Conservation (phyloP, 2,888 invertebrate species). For the Acleris literana region DNA sequence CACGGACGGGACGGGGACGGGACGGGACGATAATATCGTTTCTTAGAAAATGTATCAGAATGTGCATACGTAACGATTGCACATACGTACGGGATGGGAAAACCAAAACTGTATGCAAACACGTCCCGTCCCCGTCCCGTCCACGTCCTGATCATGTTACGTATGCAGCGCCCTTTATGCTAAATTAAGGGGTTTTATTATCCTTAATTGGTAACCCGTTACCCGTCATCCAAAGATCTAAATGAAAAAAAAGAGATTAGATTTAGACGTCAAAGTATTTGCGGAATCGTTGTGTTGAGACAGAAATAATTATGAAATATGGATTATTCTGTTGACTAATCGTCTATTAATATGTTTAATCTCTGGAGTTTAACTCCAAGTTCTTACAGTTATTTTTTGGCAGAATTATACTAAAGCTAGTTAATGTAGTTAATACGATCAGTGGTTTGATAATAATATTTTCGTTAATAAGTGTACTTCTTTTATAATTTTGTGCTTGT, state of each 20-base stretch:
- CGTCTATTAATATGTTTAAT: conserved; percentile 6
- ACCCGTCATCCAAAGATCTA: conserved; percentile 7
- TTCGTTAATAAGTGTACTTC: neutral
- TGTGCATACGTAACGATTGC: too few relatives aligned
- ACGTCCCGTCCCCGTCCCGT: too few relatives aligned
- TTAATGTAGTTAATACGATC: neutral
- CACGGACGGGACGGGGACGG: too few relatives aligned
- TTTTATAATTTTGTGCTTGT: neutral
- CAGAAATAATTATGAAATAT: conserved; percentile 26
- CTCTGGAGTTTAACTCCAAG: conserved; percentile 11
- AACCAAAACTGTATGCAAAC: too few relatives aligned
- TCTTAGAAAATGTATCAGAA: too few relatives aligned
- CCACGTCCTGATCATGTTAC: too few relatives aligned
- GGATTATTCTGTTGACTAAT: conserved; percentile 25
- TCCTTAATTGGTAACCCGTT: conserved; percentile 4
- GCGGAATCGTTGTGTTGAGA: conserved; percentile 20
- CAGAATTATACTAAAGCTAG: neutral
- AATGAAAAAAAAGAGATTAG: neutral
- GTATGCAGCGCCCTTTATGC: too few relatives aligned
- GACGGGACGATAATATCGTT: too few relatives aligned
- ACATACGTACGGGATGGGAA: too few relatives aligned
- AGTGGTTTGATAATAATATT: conserved; percentile 21
- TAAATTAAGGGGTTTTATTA: neutral
- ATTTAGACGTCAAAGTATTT: conserved; percentile 27
- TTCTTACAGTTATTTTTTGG: neutral